Evolutionary conservation across 2,113 vertebrate species (phyloP).

Genomic region (Neolamprologus brichardi): DNA sequence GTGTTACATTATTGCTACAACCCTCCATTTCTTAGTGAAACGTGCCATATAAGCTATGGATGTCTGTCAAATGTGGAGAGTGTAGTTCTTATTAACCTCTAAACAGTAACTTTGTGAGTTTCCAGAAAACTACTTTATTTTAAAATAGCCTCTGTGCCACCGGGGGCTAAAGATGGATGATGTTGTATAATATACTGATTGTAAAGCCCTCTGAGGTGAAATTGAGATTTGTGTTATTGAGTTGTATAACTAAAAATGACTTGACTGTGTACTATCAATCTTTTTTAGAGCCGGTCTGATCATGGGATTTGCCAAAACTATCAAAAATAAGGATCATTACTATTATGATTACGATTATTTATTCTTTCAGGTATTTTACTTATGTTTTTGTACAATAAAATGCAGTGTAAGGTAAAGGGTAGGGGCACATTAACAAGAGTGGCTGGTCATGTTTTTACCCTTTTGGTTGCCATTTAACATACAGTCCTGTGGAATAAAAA

Average conservation of each 20-base stretch:
- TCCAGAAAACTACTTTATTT: background rate
- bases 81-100: background rate
- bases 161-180: background rate
- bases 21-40: background rate
- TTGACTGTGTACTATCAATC: background rate
- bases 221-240: background rate
- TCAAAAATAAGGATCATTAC: background rate
- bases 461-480: background rate
- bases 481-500: background rate
- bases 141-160: background rate
- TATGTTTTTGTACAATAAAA: background rate
- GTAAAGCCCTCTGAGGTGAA: background rate
- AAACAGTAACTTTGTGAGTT: background rate
- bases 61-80: background rate
- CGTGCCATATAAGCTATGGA: background rate
- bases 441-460: background rate
- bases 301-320: background rate
- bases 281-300: background rate
- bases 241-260: background rate
- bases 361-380: background rate
- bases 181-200: background rate
- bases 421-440: fast-evolving
- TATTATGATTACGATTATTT: too few relatives aligned
- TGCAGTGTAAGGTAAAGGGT: background rate
- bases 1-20: background rate